phyloP scores from a whole-genome alignment of 2,888 invertebrate species.

The Brachynemurus nebulosus region DNA sequence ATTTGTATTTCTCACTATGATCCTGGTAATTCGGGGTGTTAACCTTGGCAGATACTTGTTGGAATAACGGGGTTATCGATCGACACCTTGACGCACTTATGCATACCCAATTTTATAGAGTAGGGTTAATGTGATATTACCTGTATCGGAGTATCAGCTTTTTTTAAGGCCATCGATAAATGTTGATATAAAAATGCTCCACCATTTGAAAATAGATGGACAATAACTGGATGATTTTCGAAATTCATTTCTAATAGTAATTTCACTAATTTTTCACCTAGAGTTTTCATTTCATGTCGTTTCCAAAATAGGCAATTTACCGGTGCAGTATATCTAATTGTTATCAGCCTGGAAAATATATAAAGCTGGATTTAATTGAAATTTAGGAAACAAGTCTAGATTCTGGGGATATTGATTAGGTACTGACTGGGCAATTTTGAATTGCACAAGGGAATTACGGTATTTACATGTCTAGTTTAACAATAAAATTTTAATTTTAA shows the following conservation, averaged over 20 bases:
- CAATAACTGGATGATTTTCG: slow-evolving; percentile 54
- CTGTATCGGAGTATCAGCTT: slow-evolving; percentile 36
- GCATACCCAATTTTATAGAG: no score
- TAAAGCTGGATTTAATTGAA: not conserved
- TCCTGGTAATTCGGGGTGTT: no score
- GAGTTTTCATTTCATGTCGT: slow-evolving; percentile 40
- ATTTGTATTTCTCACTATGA: no score
- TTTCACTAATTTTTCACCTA: slow-evolving; percentile 49
- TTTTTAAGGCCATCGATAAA: slow-evolving; percentile 44
- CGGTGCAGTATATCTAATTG: slow-evolving; percentile 56
- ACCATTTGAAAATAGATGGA: slow-evolving; percentile 66
- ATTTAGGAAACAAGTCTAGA: not conserved
- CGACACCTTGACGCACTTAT: no score
- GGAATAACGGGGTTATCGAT: no score
- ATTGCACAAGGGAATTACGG: no score
- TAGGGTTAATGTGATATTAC: no score
- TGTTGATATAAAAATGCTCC: slow-evolving; percentile 57
- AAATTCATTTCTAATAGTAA: slow-evolving; percentile 50
- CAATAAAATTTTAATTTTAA: no score
- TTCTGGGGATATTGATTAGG: no score
- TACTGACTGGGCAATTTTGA: no score
- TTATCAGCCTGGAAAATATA: slow-evolving; percentile 41
- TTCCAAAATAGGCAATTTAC: slow-evolving; percentile 50
- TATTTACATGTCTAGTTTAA: no score
- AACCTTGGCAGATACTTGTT: no score